Percentiles rank a stretch among this genome's conserved stretches.
phyloP scores from a whole-genome alignment of 2,888 invertebrate species.

The Caprella mutica region DNA sequence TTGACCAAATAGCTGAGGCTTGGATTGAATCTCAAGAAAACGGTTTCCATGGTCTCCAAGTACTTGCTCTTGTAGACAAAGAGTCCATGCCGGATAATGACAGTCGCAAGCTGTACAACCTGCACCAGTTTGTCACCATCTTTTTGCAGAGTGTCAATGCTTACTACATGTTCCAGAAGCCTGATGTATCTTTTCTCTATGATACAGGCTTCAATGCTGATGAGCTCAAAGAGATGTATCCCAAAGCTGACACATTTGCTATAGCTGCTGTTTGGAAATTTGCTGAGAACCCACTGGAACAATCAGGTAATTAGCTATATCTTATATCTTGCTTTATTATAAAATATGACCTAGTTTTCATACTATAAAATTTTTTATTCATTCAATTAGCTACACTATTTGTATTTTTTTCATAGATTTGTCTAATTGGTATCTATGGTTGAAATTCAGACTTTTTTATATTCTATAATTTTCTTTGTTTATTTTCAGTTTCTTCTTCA shows the following conservation, averaged over 20 bases:
- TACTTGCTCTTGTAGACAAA: background rate
- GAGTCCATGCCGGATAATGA: conserved; percentile 12
- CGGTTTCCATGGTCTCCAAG: conserved; percentile 15
- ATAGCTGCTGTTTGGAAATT: conserved; percentile 14
- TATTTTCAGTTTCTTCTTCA: background rate
- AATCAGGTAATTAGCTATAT: background rate
- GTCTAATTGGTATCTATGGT: background rate
- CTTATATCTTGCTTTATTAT: background rate
- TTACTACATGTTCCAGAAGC: conserved; percentile 22
- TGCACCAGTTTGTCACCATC: conserved; percentile 17
- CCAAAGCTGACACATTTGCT: conserved; percentile 12
- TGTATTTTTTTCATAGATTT: background rate
- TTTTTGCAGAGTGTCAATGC: conserved; percentile 15
- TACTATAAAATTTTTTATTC: no score
- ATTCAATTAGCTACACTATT: background rate
- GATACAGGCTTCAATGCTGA: conserved; percentile 12
- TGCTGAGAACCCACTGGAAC: background rate
- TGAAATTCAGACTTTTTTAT: background rate
- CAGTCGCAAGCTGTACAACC: conserved; percentile 5
- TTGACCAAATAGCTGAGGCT: background rate
- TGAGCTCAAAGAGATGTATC: conserved; percentile 3
- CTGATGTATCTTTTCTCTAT: background rate
- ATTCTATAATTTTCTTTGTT: background rate
- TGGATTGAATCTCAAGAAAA: conserved; percentile 7
- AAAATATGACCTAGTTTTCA: no score